These are phyloP conservation scores for Pseudomugil tenellus DNA, from an alignment of 2,797 vertebrate genomes.

Conservation along the genomic window DNA sequence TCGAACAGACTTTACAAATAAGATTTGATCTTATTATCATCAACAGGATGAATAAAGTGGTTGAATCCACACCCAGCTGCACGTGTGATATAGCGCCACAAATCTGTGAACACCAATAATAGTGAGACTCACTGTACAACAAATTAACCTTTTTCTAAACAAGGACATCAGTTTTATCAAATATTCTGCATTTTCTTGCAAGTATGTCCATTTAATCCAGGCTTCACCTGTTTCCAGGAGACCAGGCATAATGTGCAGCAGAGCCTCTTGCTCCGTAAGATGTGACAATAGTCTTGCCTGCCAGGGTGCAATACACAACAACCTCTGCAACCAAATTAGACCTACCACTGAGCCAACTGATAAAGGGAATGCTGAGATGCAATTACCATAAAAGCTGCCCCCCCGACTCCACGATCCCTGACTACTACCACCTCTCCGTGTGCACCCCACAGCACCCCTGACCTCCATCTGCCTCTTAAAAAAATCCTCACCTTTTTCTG, in stretches of 20 bases:
- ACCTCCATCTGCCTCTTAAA: slow-evolving; percentile 54
- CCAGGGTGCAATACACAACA: slow-evolving; percentile 56
- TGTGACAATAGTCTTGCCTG: slow-evolving; percentile 61
- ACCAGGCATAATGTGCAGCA: slow-evolving; percentile 49
- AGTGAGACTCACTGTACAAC: slow-evolving; percentile 25
- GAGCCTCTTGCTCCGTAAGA: slow-evolving; percentile 40
- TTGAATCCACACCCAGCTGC: slow-evolving; percentile 32
- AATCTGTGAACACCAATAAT: slow-evolving; percentile 16
- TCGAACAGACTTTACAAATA: no score
- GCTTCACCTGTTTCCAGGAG: slow-evolving; percentile 46
- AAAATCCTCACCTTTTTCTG: slow-evolving; percentile 56
- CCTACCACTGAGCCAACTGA: slow-evolving; percentile 66
- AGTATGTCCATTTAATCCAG: slow-evolving; percentile 42
- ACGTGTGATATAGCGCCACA: slow-evolving; percentile 12
- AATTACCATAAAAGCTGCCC: slow-evolving; percentile 78
- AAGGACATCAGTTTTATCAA: slow-evolving; percentile 35
- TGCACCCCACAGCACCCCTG: slow-evolving; percentile 45
- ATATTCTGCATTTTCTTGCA: slow-evolving; percentile 27
- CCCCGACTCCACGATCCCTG: slow-evolving; percentile 5
- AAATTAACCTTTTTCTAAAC: slow-evolving; percentile 25
- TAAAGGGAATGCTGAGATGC: slow-evolving; percentile 74
- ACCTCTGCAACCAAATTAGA: slow-evolving; percentile 71
- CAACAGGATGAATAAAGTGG: slow-evolving; percentile 10
- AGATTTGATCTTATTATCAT: slow-evolving; percentile 16
- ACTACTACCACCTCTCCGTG: slow-evolving; percentile 38